phyloP scores from a whole-genome alignment of 1,140 invertebrate genomes.

The Pteromalus puparum region DNA sequence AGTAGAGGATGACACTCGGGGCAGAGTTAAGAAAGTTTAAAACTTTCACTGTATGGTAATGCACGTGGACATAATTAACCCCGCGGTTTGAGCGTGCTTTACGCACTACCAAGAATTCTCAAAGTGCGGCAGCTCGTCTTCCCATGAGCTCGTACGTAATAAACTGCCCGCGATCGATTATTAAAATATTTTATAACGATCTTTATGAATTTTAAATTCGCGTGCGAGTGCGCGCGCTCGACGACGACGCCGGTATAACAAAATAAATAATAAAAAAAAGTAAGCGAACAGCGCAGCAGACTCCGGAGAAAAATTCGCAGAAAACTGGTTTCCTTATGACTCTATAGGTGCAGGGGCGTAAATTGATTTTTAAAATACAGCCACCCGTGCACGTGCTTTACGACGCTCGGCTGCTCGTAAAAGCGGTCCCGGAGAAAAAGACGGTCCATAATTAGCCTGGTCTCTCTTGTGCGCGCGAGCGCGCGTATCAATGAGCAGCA shows the following conservation, averaged over 20 bases:
- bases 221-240: neutral
- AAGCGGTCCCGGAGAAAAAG: slow-evolving; percentile 7
- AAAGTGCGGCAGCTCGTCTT: neutral
- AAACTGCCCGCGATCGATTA: slow-evolving; percentile 21
- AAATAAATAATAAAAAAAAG: neutral
- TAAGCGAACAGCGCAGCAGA: neutral
- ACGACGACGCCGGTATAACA: too few species aligned
- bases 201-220: slow-evolving; percentile 31
- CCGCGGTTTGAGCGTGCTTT: neutral
- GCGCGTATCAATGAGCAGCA: slow-evolving; percentile 10
- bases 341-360: slow-evolving; percentile 40
- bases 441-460: slow-evolving; percentile 4
- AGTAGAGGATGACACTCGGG: neutral
- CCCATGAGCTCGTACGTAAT: neutral
- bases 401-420: slow-evolving; percentile 37
- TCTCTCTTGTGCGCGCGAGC: too few species aligned
- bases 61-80: neutral
- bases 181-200: slow-evolving; percentile 26
- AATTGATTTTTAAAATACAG: slow-evolving; percentile 50
- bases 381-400: slow-evolving; percentile 32
- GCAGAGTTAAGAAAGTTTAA: neutral
- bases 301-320: slow-evolving; percentile 26
- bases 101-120: slow-evolving; percentile 14
- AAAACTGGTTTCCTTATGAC: slow-evolving; percentile 44
- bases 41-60: slow-evolving; percentile 25